These are phyloP conservation scores for Vombatus ursinus DNA, from an alignment of 2,113 vertebrate species.

Conservation along the genomic window DNA sequence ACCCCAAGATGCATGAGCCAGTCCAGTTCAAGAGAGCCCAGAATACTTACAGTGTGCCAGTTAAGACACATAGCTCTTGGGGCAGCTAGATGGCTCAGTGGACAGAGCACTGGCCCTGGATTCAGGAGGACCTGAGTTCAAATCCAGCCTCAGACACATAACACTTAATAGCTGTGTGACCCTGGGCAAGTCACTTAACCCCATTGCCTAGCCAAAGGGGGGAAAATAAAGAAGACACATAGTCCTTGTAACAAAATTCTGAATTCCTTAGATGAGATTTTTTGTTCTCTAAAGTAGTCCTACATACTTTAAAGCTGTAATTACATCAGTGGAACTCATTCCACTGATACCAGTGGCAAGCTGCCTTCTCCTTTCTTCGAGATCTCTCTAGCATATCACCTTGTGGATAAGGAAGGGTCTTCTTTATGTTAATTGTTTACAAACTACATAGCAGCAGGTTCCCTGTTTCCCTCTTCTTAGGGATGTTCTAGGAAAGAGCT, in stretches of 20 bases:
- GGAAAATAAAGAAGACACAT: not conserved
- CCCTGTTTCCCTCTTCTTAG: not conserved
- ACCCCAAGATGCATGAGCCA: slow-evolving; percentile 15
- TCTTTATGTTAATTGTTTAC: slow-evolving; percentile 2
- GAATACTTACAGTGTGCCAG: not conserved
- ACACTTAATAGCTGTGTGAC: no score
- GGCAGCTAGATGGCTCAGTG: no score
- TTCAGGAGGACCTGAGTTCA: no score
- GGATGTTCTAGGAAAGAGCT: not conserved
- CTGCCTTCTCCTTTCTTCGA: not conserved
- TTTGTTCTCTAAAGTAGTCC: not conserved
- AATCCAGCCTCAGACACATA: no score
- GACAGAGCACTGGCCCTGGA: no score
- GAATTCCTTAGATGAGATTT: not conserved
- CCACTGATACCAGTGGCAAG: not conserved
- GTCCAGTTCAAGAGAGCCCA: not conserved
- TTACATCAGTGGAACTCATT: not conserved
- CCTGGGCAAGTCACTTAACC: no score
- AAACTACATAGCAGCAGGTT: not conserved
- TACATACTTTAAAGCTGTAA: not conserved
- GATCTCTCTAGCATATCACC: not conserved
- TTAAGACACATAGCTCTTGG: not conserved
- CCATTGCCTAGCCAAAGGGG: no score
- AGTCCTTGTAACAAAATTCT: slow-evolving; percentile 30
- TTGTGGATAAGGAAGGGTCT: not conserved